Conservation (phyloP, 92 coral and sea anemone species). For the Pocillopora meandrina region DNA sequence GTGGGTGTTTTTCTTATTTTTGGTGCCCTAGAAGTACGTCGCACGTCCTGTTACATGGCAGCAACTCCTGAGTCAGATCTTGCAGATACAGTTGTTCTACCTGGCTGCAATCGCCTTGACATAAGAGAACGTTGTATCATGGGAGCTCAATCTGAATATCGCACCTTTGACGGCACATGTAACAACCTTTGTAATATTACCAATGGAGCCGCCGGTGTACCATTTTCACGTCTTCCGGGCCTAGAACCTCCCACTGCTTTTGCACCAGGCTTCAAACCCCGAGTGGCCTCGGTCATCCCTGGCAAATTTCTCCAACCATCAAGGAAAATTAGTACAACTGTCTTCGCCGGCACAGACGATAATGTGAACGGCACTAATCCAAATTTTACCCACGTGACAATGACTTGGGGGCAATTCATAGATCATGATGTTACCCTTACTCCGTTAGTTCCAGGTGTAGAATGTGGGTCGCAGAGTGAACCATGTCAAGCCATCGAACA, state of each 20-base stretch:
- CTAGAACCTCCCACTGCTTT: background rate
- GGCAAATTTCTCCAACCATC: background rate
- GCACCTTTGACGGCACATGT: conserved; percentile 45
- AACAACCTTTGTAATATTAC: conserved; percentile 34
- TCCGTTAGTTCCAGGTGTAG: background rate
- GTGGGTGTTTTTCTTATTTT: background rate
- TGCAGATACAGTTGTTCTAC: background rate
- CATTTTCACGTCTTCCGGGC: background rate
- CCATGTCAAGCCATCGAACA: background rate
- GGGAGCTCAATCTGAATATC: conserved; percentile 1
- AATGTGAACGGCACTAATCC: background rate
- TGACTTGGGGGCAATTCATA: conserved; percentile 41
- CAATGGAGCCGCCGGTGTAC: conserved; percentile 4
- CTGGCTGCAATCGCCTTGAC: background rate
- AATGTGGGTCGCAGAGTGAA: conserved; percentile 6
- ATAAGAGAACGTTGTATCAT: background rate
- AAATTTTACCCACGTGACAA: conserved; percentile 14
- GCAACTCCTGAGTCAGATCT: background rate
- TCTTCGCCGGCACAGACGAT: background rate
- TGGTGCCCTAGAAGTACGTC: background rate
- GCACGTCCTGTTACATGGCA: background rate
- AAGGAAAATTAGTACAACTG: background rate
- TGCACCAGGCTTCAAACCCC: background rate
- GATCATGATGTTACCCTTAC: conserved; percentile 36
- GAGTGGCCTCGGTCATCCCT: background rate